Percentiles rank a stretch among this genome's conserved stretches.
These are phyloP conservation scores for Lithobates sylvaticus DNA, from an alignment of 2,797 vertebrate genomes.

Conservation along the genomic window DNA sequence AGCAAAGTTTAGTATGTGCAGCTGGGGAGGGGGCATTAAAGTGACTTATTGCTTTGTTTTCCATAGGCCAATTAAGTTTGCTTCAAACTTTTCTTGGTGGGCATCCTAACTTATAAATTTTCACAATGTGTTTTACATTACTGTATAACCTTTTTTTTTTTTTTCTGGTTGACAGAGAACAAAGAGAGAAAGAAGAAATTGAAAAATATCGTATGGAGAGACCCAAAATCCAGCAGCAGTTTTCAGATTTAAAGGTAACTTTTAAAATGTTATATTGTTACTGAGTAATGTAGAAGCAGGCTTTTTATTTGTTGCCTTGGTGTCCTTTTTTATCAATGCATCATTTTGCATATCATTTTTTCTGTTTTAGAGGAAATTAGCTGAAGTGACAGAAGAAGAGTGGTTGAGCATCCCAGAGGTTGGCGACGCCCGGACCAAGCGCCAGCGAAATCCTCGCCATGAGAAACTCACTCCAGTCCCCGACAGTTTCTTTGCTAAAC, in stretches of 20 bases:
- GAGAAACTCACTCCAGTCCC: slow-evolving; percentile 97
- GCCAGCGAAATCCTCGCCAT: slow-evolving; percentile 94
- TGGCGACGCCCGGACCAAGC: slow-evolving; percentile 96
- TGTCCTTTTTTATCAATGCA: background rate
- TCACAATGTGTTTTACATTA: no score
- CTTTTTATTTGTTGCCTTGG: no score
- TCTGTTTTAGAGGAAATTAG: slow-evolving; percentile 86
- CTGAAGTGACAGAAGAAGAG: slow-evolving; percentile 96
- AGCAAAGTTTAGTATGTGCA: no score
- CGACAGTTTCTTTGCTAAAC: slow-evolving; percentile 97
- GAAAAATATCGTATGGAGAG: slow-evolving; percentile 99
- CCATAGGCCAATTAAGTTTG: no score
- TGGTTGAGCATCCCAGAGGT: slow-evolving; percentile 99
- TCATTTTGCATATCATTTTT: background rate
- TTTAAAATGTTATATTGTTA: no score
- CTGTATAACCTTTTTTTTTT: no score
- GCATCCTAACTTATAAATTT: no score
- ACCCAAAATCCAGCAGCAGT: slow-evolving; percentile 98
- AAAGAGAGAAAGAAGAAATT: slow-evolving; percentile 97
- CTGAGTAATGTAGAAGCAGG: no score
- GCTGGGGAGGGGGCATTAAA: no score
- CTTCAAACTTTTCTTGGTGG: no score
- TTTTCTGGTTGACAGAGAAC: slow-evolving; percentile 80
- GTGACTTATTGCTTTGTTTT: no score
- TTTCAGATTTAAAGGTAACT: slow-evolving; percentile 94